Conservation (phyloP, 2,797 vertebrate species). For the Nasua narica region DNA sequence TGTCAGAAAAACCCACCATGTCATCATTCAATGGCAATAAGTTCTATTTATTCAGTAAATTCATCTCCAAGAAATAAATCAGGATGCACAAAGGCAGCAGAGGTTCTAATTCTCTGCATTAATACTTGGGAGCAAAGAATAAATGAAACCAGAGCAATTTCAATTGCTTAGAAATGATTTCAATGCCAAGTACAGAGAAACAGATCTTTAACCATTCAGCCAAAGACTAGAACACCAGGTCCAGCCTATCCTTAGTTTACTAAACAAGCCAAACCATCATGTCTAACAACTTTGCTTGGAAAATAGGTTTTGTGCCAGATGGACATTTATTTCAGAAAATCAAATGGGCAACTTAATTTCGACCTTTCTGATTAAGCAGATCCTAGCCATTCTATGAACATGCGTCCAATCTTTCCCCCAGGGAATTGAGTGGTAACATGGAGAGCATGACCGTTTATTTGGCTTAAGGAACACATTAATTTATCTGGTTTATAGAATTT, state of each 20-base stretch:
- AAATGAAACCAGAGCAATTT: constrained; percentile 13
- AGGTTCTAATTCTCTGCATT: neutral
- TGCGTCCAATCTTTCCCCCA: constrained; percentile 81
- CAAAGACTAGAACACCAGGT: neutral
- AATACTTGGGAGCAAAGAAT: constrained; percentile 3
- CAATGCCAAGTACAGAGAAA: neutral
- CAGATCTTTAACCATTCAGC: neutral
- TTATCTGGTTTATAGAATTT: constrained; percentile 95
- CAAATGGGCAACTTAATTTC: constrained; percentile 80
- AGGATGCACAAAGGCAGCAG: neutral
- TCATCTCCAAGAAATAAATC: neutral
- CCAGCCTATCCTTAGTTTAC: constrained; percentile 29
- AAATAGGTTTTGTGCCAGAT: constrained; percentile 58
- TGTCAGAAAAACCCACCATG: neutral
- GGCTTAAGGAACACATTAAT: constrained; percentile 92
- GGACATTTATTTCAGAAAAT: constrained; percentile 77
- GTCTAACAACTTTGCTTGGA: constrained; percentile 58
- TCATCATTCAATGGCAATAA: neutral
- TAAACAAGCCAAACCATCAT: constrained; percentile 50
- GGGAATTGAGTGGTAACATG: constrained; percentile 85
- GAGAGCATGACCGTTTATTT: constrained; percentile 93
- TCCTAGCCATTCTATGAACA: constrained; percentile 72
- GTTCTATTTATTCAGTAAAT: neutral
- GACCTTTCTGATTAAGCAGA: constrained; percentile 80
- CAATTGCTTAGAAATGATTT: constrained; percentile 27